Base-by-base conservation (phyloP, 2,888 invertebrate species). In the Macaria notata region DNA sequence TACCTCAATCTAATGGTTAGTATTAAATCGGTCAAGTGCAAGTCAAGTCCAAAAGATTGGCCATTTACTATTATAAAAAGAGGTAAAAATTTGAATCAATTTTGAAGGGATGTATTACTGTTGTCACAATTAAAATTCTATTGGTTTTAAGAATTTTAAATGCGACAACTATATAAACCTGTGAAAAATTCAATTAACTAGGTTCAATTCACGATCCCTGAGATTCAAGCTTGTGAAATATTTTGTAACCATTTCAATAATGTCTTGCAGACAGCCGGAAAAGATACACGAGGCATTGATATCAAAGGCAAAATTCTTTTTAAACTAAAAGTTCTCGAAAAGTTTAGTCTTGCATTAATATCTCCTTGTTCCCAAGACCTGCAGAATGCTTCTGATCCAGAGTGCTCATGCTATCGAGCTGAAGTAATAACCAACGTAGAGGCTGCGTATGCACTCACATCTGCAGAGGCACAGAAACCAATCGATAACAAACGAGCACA, bases 311-410 rank as follows among this genome's bases (percentile, higher is more conserved):
- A 84, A 77, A 91, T 91, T 63, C 70, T 90, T 30, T 88, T 76
- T 51, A 90, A 90, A 73, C 66, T 91, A 9, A 90, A 88, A 68
- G 79, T 91, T 9, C 72, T 91, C 43, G 91, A 91, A 75, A 89
- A 85, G 61, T 91, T 91, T 67, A 76, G 83, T 54, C 65, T 78
- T n/a, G 91, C 90, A 5, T 63, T 91, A 42, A 79, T 90, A 64
- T 81, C 88, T 30, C 90, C 91, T 9, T 90, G 90, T 64, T 78
- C 83, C 1, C 80, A 81, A 72, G 78, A 83, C 0, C 9, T 36
- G 33, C 41, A 54, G 8, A 43, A 19, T 49, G 29, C 49, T n/a
- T 61, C 66, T 29, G 51, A 59, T 6, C 56, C 63, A 54, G 76
- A 78, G 7, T 86, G 84, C 63, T 66, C 81, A 9, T 90, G 90